phyloP scores from a whole-genome alignment of 1,140 invertebrate species.

The Hylaeus anthracinus region DNA sequence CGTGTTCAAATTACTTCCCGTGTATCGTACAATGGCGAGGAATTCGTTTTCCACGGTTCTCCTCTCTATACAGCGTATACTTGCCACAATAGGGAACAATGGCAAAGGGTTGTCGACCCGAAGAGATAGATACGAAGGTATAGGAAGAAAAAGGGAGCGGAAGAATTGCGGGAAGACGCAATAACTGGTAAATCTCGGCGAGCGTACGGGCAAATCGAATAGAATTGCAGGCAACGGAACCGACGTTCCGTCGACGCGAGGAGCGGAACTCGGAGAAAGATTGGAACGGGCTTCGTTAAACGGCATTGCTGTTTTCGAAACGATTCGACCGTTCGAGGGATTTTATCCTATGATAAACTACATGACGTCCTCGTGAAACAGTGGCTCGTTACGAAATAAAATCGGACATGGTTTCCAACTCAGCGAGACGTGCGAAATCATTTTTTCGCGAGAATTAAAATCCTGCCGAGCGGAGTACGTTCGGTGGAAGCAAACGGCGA shows the following conservation, averaged over 20 bases:
- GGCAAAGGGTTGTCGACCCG: conserved; percentile 38
- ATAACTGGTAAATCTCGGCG: conserved; percentile 52
- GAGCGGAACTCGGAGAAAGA: not conserved
- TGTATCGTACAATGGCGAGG: conserved; percentile 57
- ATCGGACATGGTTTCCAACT: no score
- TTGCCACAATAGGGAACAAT: conserved; percentile 61
- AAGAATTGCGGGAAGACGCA: conserved; percentile 56
- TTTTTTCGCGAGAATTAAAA: no score
- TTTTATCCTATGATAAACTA: not conserved
- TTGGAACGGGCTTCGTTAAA: not conserved
- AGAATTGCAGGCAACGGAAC: not conserved
- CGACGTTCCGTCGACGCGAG: not conserved
- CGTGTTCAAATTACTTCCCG: conserved; percentile 61
- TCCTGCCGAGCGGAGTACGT: no score
- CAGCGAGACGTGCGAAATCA: no score
- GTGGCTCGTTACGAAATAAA: no score
- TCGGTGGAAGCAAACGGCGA: no score
- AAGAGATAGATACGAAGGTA: conserved; percentile 47
- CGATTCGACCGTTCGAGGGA: not conserved
- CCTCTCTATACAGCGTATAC: conserved; percentile 9
- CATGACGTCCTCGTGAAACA: no score
- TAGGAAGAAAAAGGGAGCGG: conserved; percentile 53
- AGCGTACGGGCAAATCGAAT: conserved; percentile 20
- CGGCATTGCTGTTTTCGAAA: not conserved
- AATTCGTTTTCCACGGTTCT: conserved; percentile 58